Evolutionary conservation across 2,888 invertebrate genomes (phyloP), one percentile per base, ranked within the genome.

Genomic region (Synanthedon formicaeformis): DNA sequence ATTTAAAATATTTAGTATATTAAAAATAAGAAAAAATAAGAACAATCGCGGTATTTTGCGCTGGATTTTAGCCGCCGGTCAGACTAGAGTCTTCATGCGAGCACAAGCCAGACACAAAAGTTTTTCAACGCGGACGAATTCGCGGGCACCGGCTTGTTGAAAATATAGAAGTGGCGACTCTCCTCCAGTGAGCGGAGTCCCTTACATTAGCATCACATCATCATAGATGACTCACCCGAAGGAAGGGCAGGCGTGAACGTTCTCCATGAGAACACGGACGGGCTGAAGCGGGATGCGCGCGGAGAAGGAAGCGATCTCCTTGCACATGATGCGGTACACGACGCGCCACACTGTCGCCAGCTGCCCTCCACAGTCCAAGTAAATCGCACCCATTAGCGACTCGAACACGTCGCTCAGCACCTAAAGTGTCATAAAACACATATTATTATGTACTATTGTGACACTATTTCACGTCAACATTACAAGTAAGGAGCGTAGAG

Each of bases 381-480:
- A 97, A n/a, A 97, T 91, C 0, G 98, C 98, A 1, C 96, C 98
- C 18, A 94, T 92, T 0, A 97, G 67, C 0, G 98, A 94, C 79
- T 99, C 99, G 75, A 98, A 95, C 45, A 99, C 85, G 78, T 99
- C 99, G 11, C 98, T 98, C 40, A 99, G 88, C 0, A 93, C 92
- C 86, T 96, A 93, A 14, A 27, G 3, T 10, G 8, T 34, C 41
- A n/a, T 13, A 41, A 4, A 13, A 45, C 6, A 45, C 45, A n/a
- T n/a, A n/a, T n/a, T n/a, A n/a, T n/a, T n/a, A n/a, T n/a, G n/a
- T 27, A 27, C 6, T 27, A 27, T n/a, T 27, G 27, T 27, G 6
- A 27, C 8, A 8, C 16, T 18, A n/a, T n/a, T 49, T 14, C 48
- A 12, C 34, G 41, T 40, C 14, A 34, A 12, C 4, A n/a, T n/a